These are phyloP conservation scores for Hyles vespertilio DNA, from an alignment of 1,140 invertebrate genomes.

Conservation along the genomic window DNA sequence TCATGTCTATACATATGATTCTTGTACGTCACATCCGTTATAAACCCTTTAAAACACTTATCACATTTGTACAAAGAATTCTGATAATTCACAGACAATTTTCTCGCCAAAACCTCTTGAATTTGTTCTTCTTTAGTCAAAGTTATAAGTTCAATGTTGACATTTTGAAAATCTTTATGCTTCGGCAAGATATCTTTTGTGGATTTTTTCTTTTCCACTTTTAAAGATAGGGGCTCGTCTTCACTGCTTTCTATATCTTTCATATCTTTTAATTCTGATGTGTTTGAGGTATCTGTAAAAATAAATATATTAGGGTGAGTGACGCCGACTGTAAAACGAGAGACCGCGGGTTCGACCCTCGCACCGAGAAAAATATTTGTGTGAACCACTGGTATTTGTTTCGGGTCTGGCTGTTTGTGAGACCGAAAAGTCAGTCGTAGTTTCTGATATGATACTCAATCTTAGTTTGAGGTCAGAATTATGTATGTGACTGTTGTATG, in stretches of 20 bases:
- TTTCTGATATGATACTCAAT: too few species aligned
- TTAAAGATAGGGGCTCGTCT: constrained; percentile 21
- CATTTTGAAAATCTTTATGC: constrained; percentile 8
- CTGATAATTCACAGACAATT: constrained; percentile 35
- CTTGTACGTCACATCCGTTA: constrained; percentile 34
- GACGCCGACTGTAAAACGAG: too few species aligned
- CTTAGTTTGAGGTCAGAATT: too few species aligned
- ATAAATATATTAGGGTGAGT: too few species aligned
- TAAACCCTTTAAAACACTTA: constrained; percentile 46
- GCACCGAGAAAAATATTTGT: too few species aligned
- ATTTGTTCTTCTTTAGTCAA: constrained; percentile 44
- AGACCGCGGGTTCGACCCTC: too few species aligned
- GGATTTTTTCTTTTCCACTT: constrained; percentile 6
- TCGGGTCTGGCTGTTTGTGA: too few species aligned
- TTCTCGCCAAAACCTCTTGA: constrained; percentile 36
- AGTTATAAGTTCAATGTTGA: constrained; percentile 26
- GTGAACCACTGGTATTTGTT: too few species aligned
- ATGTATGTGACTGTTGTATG: too few species aligned
- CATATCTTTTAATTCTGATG: too few species aligned
- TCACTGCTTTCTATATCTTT: constrained; percentile 6
- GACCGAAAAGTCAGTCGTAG: too few species aligned
- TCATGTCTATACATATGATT: constrained; percentile 51
- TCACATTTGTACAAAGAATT: constrained; percentile 50
- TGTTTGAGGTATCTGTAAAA: too few species aligned
- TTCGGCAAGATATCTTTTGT: constrained; percentile 5